Evolutionary conservation across 2,797 vertebrate genomes (phyloP).

Genomic region (Enteromius fasciolatus): DNA sequence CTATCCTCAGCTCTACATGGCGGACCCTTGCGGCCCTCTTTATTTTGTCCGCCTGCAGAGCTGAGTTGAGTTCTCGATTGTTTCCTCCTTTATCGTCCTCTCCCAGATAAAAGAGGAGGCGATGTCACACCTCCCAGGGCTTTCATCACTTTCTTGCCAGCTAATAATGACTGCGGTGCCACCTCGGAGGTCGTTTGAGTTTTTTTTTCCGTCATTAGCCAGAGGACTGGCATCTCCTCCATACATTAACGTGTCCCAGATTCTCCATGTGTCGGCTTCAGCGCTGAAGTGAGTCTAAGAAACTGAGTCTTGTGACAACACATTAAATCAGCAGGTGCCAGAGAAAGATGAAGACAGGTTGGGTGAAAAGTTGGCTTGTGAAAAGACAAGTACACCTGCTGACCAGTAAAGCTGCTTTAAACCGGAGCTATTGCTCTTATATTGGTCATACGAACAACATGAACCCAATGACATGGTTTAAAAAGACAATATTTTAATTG

Average conservation of each 20-base stretch:
- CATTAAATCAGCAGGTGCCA: slow-evolving; percentile 20
- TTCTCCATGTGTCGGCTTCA: slow-evolving; percentile 16
- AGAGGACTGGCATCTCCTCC: slow-evolving; percentile 27
- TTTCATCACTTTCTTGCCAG: slow-evolving; percentile 26
- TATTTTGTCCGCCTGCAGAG: slow-evolving; percentile 9
- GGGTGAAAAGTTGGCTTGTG: not conserved
- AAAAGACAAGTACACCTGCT: not conserved
- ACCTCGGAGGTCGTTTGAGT: slow-evolving; percentile 15
- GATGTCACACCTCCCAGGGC: slow-evolving; percentile 37
- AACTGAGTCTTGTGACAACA: slow-evolving; percentile 16
- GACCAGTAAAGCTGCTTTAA: slow-evolving; percentile 6
- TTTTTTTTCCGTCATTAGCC: slow-evolving; percentile 33
- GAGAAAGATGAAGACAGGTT: not conserved
- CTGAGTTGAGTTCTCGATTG: slow-evolving; percentile 3
- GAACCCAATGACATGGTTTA: not conserved
- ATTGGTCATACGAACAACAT: not conserved
- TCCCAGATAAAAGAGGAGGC: slow-evolving; percentile 22
- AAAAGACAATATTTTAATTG: not conserved
- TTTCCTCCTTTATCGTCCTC: slow-evolving; percentile 29
- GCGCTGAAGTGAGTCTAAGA: slow-evolving; percentile 15
- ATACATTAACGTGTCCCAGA: slow-evolving; percentile 50
- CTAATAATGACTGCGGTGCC: slow-evolving; percentile 38
- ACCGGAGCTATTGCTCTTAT: not conserved
- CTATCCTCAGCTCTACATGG: not conserved
- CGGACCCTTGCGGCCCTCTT: not conserved